These are phyloP conservation scores for Falco cherrug DNA, from an alignment of 2,797 vertebrate species.

Conservation along the genomic window DNA sequence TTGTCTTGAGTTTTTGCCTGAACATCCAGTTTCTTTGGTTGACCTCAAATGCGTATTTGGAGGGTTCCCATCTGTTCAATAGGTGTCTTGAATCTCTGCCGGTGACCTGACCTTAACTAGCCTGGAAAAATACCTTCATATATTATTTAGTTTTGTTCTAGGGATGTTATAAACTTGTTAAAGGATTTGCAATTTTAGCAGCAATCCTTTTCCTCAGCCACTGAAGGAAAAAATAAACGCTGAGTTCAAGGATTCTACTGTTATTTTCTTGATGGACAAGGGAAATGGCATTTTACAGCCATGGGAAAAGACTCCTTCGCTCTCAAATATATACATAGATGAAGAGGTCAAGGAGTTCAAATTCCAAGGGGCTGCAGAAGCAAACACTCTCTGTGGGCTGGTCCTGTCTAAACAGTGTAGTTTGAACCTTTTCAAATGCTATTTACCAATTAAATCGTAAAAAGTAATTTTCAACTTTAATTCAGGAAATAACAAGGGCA, in stretches of 20 bases:
- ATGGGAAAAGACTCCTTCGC: background rate
- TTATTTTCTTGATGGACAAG: background rate
- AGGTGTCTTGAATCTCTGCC: background rate
- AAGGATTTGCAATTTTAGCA: background rate
- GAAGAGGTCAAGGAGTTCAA: background rate
- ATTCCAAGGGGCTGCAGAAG: slow-evolving; percentile 27
- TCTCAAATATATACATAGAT: background rate
- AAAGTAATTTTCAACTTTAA: slow-evolving; percentile 55
- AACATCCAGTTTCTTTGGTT: background rate
- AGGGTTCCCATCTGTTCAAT: background rate
- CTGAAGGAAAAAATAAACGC: background rate
- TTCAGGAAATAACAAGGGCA: background rate
- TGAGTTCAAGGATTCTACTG: background rate
- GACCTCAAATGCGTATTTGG: background rate
- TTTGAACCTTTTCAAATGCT: slow-evolving; percentile 41
- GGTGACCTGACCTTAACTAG: background rate
- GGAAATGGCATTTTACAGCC: slow-evolving; percentile 9
- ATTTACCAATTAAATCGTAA: slow-evolving; percentile 44
- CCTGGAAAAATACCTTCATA: background rate
- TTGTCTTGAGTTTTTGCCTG: background rate
- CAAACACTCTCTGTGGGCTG: background rate
- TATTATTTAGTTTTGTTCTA: background rate
- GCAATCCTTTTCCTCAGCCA: background rate
- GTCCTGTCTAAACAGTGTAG: background rate
- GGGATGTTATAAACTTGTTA: background rate